Evolutionary conservation across 1,140 invertebrate species (phyloP).

Genomic region (Triops longicaudatus): DNA sequence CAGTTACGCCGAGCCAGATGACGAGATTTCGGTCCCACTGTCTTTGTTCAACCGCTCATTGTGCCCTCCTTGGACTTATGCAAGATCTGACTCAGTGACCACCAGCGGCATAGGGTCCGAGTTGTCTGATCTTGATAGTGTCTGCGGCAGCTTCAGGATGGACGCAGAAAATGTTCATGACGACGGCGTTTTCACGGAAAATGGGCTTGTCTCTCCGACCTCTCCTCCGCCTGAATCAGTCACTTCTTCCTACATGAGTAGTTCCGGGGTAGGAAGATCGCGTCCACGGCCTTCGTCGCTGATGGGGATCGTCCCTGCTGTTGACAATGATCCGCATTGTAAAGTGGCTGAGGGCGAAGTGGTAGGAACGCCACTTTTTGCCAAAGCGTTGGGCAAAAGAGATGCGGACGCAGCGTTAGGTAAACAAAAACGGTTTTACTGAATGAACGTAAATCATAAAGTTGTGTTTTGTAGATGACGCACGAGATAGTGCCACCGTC

Average conservation of each 20-base stretch:
- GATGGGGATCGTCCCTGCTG: slow-evolving; percentile 15
- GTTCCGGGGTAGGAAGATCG: background rate
- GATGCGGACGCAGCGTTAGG: background rate
- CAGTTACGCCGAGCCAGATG: background rate
- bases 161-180: slow-evolving; percentile 19
- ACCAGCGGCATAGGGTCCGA: slow-evolving; percentile 40
- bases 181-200: slow-evolving; percentile 27
- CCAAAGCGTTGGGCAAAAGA: background rate
- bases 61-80: slow-evolving; percentile 32
- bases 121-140: slow-evolving; percentile 36
- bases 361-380: background rate
- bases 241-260: background rate
- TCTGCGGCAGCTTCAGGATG: slow-evolving; percentile 25
- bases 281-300: slow-evolving; percentile 23
- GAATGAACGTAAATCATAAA: too few relatives aligned
- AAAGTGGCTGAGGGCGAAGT: background rate
- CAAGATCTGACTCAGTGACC: slow-evolving; percentile 38
- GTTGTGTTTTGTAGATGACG: background rate
- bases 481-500: slow-evolving; percentile 25
- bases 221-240: background rate
- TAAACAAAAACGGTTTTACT: too few relatives aligned
- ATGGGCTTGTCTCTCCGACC: background rate
- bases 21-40: background rate
- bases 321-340: background rate
- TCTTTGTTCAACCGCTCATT: background rate